These are phyloP conservation scores for Ochropleura plecta DNA, from an alignment of 2,888 invertebrate species.

Conservation along the genomic window DNA sequence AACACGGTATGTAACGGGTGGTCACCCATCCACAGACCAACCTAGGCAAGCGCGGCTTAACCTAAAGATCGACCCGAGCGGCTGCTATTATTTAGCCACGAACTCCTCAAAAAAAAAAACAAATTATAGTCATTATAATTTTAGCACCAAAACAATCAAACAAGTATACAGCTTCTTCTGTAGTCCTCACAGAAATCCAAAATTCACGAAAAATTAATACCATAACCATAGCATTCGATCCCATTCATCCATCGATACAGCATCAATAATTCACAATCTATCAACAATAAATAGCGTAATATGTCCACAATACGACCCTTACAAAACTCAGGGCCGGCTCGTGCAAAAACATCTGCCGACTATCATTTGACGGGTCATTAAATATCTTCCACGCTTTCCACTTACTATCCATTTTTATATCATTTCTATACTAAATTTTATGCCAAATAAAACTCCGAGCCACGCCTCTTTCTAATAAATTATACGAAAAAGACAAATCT, in stretches of 20 bases:
- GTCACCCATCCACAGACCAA: too few relatives aligned
- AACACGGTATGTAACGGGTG: too few relatives aligned
- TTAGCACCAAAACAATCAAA: not conserved
- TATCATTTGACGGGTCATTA: slow-evolving; percentile 85
- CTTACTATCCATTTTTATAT: slow-evolving; percentile 87
- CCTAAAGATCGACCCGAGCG: too few relatives aligned
- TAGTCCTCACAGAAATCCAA: not conserved
- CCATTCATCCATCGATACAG: slow-evolving; percentile 49
- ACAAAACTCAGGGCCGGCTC: slow-evolving; percentile 67
- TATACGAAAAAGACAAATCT: slow-evolving; percentile 65
- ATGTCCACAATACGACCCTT: slow-evolving; percentile 65
- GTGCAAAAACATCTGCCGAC: slow-evolving; percentile 80
- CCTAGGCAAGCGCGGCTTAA: too few relatives aligned
- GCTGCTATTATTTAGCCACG: too few relatives aligned
- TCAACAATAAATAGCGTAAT: slow-evolving; percentile 68
- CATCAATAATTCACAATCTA: slow-evolving; percentile 69
- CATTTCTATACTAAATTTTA: slow-evolving; percentile 86
- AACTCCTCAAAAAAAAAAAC: not conserved
- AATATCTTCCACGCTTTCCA: slow-evolving; percentile 84
- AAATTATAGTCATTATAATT: not conserved
- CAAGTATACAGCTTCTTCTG: too few relatives aligned
- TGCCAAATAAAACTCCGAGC: slow-evolving; percentile 86
- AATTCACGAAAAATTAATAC: slow-evolving; percentile 13
- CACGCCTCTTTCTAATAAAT: slow-evolving; percentile 80
- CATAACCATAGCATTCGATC: slow-evolving; percentile 47